phyloP scores from a whole-genome alignment of 30 jellyfish, hydroid and myxozoan genomes.

The Morbakka virulenta region DNA sequence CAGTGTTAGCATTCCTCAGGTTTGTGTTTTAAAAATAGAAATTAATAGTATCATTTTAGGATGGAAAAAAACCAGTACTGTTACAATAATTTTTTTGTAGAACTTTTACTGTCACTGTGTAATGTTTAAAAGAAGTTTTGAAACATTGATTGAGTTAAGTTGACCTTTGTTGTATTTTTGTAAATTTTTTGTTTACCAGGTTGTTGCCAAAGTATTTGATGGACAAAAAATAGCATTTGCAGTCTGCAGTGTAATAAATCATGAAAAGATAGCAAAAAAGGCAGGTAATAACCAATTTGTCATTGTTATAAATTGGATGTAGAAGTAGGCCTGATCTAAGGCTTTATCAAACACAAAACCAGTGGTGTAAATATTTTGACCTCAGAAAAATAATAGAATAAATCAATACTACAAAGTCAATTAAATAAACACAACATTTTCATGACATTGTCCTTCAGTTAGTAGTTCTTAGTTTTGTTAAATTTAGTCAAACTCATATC shows the following conservation, averaged over 20 bases:
- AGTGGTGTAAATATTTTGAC: background rate
- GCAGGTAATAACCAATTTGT: constrained; percentile 54
- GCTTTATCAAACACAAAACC: too few species aligned
- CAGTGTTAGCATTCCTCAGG: too few species aligned
- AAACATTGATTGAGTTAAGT: constrained; percentile 1
- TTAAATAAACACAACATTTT: too few species aligned
- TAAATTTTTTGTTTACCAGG: constrained; percentile 26
- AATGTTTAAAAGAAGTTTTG: background rate
- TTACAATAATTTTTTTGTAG: background rate
- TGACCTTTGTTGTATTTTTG: constrained; percentile 5
- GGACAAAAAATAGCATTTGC: constrained; percentile 48
- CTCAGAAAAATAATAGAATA: background rate
- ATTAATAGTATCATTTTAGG: too few species aligned
- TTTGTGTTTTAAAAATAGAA: too few species aligned
- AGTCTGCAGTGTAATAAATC: constrained; percentile 57
- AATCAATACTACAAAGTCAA: too few species aligned
- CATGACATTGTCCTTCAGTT: too few species aligned
- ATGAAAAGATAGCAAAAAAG: constrained; percentile 59
- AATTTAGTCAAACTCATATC: too few species aligned
- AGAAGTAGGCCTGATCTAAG: too few species aligned
- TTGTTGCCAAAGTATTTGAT: constrained; percentile 81
- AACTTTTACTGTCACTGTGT: background rate
- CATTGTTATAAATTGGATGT: too few species aligned
- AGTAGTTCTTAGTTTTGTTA: too few species aligned
- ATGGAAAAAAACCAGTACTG: too few species aligned